Evolutionary conservation across 2,113 vertebrate species (phyloP).

Genomic region (Proterorhinus semilunaris): DNA sequence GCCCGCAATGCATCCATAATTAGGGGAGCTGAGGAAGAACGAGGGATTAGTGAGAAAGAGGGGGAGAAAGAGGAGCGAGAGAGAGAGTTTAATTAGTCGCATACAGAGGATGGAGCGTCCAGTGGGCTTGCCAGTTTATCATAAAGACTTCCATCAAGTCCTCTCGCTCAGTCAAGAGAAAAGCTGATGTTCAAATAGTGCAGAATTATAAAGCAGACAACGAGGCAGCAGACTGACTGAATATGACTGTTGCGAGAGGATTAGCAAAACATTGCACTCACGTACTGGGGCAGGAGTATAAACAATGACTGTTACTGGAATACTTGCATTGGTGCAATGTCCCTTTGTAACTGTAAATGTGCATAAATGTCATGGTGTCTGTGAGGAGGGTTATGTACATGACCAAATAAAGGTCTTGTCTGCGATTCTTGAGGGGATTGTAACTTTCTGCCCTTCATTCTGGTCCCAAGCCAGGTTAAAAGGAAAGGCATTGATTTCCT

Average conservation of each 20-base stretch:
- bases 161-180: constrained; percentile 16
- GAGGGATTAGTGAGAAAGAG: constrained; percentile 9
- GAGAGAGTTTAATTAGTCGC: constrained; percentile 68
- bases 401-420: too few relatives aligned
- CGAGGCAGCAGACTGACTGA: background rate
- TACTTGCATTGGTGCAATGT: too few relatives aligned
- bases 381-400: too few relatives aligned
- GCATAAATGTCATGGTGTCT: too few relatives aligned
- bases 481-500: too few relatives aligned
- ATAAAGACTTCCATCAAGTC: constrained; percentile 37
- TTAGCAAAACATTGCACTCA: background rate
- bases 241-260: background rate
- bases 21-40: constrained; percentile 18
- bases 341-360: too few relatives aligned
- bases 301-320: too few relatives aligned
- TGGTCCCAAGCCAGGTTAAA: too few relatives aligned
- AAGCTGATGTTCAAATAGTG: constrained; percentile 13
- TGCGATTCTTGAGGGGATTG: too few relatives aligned
- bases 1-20: constrained; percentile 48
- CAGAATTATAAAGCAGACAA: background rate
- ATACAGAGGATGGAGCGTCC: constrained; percentile 42
- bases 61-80: constrained; percentile 4
- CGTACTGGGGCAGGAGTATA: too few relatives aligned
- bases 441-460: too few relatives aligned
- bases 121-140: constrained; percentile 30